Percentiles rank a stretch among this genome's conserved stretches.
These are phyloP conservation scores for Alitta virens DNA, from an alignment of 2,888 invertebrate species.

Conservation along the genomic window DNA sequence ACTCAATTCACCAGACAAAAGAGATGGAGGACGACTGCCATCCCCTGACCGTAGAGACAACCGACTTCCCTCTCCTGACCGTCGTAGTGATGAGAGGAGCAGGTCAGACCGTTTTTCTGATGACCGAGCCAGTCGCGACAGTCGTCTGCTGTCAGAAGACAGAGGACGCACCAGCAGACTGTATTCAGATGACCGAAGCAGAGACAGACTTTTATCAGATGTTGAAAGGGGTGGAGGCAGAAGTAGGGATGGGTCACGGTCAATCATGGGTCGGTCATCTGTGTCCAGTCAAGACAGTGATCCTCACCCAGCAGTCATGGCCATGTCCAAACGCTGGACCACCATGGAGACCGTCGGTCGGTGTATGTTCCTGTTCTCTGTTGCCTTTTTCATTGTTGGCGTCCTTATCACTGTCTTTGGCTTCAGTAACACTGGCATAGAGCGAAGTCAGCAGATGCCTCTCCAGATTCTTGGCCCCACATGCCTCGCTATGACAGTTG, in stretches of 20 bases:
- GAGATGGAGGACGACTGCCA: too few species aligned
- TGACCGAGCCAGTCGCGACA: too few species aligned
- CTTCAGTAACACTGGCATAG: constrained; percentile 27
- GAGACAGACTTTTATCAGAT: too few species aligned
- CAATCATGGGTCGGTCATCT: constrained; percentile 19
- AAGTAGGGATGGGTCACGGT: neutral
- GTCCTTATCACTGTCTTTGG: constrained; percentile 31
- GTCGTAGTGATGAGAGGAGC: too few species aligned
- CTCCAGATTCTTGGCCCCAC: constrained; percentile 31
- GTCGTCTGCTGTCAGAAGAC: too few species aligned
- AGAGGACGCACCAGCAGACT: too few species aligned
- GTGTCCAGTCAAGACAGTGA: constrained; percentile 23
- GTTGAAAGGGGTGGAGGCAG: too few species aligned
- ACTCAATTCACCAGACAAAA: too few species aligned
- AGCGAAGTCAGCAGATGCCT: constrained; percentile 22
- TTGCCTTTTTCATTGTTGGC: constrained; percentile 30
- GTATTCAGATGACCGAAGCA: too few species aligned
- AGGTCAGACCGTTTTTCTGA: too few species aligned
- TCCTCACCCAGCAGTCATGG: constrained; percentile 7
- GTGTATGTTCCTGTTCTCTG: constrained; percentile 29
- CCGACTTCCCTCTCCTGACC: too few species aligned
- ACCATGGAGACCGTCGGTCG: constrained; percentile 31
- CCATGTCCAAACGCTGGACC: constrained; percentile 30
- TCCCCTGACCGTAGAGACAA: too few species aligned
- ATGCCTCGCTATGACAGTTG: constrained; percentile 30